Percentiles rank a stretch among this genome's conserved stretches.
Conservation (phyloP, 2,113 vertebrate species). For the Seriola rivoliana region DNA sequence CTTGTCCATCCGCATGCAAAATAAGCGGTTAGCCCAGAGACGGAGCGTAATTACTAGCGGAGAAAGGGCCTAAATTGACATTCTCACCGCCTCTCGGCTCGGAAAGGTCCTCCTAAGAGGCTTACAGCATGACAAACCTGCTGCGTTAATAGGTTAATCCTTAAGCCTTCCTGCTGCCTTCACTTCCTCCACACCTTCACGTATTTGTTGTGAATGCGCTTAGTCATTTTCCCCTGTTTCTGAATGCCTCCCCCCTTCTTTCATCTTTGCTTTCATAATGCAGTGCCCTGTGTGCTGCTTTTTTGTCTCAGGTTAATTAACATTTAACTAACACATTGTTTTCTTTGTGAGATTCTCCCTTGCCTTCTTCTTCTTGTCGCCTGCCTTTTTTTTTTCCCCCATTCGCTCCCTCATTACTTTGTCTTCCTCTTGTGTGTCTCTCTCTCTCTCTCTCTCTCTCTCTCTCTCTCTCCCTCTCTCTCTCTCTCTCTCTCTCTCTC, state of each 20-base stretch:
- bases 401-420: constrained; percentile 34
- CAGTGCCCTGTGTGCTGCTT: constrained; percentile 25
- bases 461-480: not conserved
- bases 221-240: constrained; percentile 10
- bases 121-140: constrained; percentile 75
- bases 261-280: constrained; percentile 49
- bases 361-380: not conserved
- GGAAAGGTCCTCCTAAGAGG: constrained; percentile 74
- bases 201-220: constrained; percentile 37
- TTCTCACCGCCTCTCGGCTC: constrained; percentile 61
- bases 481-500: not conserved
- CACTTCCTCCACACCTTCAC: constrained; percentile 39
- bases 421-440: not conserved
- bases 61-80: constrained; percentile 76
- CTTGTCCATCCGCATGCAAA: constrained; percentile 50
- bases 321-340: constrained; percentile 69
- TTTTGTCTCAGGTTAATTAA: constrained; percentile 72
- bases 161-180: constrained; percentile 54
- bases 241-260: constrained; percentile 30
- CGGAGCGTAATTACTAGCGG: constrained; percentile 70
- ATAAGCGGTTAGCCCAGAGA: constrained; percentile 62
- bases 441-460: not conserved
- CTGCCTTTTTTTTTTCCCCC: not conserved
- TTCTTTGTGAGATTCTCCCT: constrained; percentile 52
- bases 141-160: constrained; percentile 74